phyloP scores from a whole-genome alignment of 2,113 vertebrate species.

The Nicator chloris region DNA sequence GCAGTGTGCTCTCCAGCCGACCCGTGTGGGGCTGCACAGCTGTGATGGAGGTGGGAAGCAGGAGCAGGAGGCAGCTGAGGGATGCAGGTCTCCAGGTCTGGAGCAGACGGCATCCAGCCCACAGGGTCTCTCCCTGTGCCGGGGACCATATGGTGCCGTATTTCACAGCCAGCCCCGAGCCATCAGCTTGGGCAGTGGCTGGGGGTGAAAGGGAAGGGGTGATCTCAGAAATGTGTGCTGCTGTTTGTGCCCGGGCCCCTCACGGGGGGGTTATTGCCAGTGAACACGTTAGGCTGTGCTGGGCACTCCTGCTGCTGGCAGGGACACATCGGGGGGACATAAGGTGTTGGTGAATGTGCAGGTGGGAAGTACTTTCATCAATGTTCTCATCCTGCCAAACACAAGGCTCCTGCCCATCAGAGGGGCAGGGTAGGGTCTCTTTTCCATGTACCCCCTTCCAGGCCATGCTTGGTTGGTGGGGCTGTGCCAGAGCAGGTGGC shows the following conservation, averaged over 20 bases:
- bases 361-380: neutral
- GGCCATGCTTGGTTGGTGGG: fast-evolving
- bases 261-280: fast-evolving
- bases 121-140: neutral
- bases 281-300: neutral
- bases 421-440: neutral
- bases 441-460: neutral
- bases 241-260: neutral
- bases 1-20: fast-evolving
- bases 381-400: neutral
- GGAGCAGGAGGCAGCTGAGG: neutral
- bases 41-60: neutral
- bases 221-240: neutral
- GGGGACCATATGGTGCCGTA: constrained; percentile 3
- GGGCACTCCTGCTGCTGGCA: neutral
- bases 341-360: neutral
- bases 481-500: neutral
- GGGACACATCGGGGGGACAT: neutral
- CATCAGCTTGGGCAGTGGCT: fast-evolving
- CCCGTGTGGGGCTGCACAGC: fast-evolving
- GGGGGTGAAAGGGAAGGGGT: neutral
- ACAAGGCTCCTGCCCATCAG: neutral
- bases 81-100: neutral
- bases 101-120: neutral
- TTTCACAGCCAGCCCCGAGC: neutral